These are phyloP conservation scores for Apotomis betuletana DNA, from an alignment of 2,888 invertebrate species.

Conservation along the genomic window DNA sequence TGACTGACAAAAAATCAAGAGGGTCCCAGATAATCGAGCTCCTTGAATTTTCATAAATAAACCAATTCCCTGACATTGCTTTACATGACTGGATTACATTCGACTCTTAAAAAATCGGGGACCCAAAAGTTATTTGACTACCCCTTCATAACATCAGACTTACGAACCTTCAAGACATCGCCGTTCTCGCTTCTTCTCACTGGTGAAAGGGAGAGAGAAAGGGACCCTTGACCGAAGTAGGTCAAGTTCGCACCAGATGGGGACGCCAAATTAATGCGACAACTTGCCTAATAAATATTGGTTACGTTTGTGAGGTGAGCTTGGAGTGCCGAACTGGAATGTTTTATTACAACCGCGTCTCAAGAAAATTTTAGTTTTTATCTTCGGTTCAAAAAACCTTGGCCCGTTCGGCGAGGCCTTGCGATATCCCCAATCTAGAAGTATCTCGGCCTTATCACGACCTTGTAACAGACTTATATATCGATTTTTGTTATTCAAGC, in stretches of 20 bases:
- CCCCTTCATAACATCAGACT: constrained; percentile 31
- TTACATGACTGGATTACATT: constrained; percentile 8
- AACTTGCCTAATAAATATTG: constrained; percentile 39
- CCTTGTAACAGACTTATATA: too few species aligned
- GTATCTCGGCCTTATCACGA: too few species aligned
- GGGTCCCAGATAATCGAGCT: too few species aligned
- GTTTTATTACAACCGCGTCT: too few species aligned
- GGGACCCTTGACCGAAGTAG: constrained; percentile 34
- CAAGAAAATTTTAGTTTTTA: too few species aligned
- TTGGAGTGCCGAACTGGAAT: constrained; percentile 7
- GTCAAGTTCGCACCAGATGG: constrained; percentile 39
- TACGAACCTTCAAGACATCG: constrained; percentile 32
- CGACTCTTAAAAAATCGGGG: constrained; percentile 1
- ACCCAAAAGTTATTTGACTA: constrained; percentile 4
- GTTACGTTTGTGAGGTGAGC: constrained; percentile 29
- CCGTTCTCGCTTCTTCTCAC: constrained; percentile 1
- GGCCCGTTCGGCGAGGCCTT: too few species aligned
- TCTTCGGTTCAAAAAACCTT: too few species aligned
- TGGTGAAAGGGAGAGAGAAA: constrained; percentile 5
- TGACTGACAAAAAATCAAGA: too few species aligned
- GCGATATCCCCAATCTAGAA: too few species aligned
- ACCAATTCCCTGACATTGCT: constrained; percentile 6
- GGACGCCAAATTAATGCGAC: constrained; percentile 34
- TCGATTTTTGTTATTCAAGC: too few species aligned
- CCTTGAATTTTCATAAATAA: not conserved